Base-by-base conservation (phyloP, 2,888 invertebrate genomes). In the Sinohyriopsis cumingii region DNA sequence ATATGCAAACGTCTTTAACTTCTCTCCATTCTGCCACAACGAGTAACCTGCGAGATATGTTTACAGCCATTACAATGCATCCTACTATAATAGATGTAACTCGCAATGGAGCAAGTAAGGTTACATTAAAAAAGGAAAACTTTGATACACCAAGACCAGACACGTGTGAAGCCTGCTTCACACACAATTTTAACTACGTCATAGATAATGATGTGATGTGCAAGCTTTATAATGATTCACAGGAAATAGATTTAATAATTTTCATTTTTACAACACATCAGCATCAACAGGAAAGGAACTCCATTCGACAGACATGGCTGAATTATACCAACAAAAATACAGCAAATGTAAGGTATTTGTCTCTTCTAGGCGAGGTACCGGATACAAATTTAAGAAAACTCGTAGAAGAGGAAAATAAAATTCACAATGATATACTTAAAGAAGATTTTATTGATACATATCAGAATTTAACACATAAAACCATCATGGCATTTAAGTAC, bases 401-500 rank as follows among this genome's bases (percentile, higher is more conserved):
- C 5, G 65, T 75, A 12, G 15, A 59, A n/a, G 24, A 73, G 28
- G 80, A 80, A 65, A 75, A 69, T 59, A 60, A 65, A 2, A 25
- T 63, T 3, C 67, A 66, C 64, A 67, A 63, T 7, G 81, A 81
- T 67, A 75, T 81, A 20, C 55, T 81, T 1, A 71, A 76, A 55
- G 79, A 79, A 67, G 75, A 78, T 33, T 81, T 81, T 63, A 59
- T 76, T 7, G 81, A 81, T 56, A 28, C 67, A 6, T 81, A 81
- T 55, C 45, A 12, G 12, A 81, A 81, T 71, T 67, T 81, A 63
- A 78, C 81, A 0, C 72, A 75, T 60, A 81, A 81, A 67, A 77
- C 81, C 1, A 75, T 79, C 3, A 78, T 78, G 78, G 79, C 69
- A 0, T 77, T 73, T 45, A 79, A 79, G 71, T 81, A 79, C 79